Conservation (phyloP, 2,888 invertebrate genomes). For the Crossocerus cetratus region DNA sequence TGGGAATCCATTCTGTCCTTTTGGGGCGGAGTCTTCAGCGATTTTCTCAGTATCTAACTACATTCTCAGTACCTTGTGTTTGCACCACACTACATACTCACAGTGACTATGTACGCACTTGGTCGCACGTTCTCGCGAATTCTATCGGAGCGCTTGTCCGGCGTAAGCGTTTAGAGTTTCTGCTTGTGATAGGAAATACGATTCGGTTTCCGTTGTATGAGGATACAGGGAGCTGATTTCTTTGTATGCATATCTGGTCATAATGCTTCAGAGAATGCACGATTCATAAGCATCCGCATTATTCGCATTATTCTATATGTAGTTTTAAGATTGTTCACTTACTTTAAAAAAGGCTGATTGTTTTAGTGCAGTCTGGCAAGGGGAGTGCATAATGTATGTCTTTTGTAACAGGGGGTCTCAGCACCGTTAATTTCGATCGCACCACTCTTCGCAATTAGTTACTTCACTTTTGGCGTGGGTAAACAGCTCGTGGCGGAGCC, state of each 20-base stretch:
- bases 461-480: constrained; percentile 81
- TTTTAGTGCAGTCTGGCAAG: not conserved
- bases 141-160: no score
- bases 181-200: not conserved
- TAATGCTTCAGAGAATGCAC: no score
- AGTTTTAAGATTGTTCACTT: not conserved
- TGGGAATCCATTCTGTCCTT: not conserved
- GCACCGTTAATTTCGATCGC: constrained; percentile 81
- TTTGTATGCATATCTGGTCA: no score
- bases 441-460: constrained; percentile 82
- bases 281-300: no score
- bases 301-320: no score
- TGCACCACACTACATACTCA: no score
- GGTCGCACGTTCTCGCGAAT: no score
- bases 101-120: no score
- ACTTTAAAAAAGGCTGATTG: not conserved
- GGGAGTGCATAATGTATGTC: not conserved
- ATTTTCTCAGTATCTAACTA: no score
- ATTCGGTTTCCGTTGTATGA: not conserved
- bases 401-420: constrained; percentile 77
- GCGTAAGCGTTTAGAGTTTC: not conserved
- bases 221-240: no score
- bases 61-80: no score
- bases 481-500: constrained; percentile 76
- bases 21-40: no score